Evolutionary conservation across 2,797 vertebrate genomes (phyloP).

Genomic region (Coregonus sp.): DNA sequence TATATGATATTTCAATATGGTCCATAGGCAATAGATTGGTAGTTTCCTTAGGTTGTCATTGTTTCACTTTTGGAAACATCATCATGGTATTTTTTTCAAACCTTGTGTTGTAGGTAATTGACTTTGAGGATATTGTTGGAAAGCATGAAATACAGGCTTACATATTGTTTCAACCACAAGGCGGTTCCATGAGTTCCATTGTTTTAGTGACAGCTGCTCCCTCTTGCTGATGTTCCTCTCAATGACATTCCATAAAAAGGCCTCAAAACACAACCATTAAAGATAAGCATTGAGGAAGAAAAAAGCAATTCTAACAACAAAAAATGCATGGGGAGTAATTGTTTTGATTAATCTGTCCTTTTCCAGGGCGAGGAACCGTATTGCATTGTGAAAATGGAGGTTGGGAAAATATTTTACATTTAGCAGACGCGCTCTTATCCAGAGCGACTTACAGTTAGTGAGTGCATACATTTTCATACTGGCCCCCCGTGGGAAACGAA

Average conservation of each 20-base stretch:
- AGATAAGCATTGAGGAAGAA: background rate
- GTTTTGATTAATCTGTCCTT: conserved; percentile 59
- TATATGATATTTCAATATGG: conserved; percentile 10
- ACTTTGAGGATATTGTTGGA: conserved; percentile 40
- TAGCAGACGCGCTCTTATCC: no score
- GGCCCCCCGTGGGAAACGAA: no score
- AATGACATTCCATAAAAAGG: conserved; percentile 26
- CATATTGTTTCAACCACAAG: conserved; percentile 54
- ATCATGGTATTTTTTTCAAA: conserved; percentile 30
- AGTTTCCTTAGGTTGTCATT: conserved; percentile 3
- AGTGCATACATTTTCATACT: no score
- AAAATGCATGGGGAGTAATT: conserved; percentile 57
- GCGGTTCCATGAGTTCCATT: conserved; percentile 50
- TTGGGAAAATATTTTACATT: conserved; percentile 31
- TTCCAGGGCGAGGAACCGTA: conserved; percentile 42
- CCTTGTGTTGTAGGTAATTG: conserved; percentile 35
- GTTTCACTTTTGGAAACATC: conserved; percentile 24
- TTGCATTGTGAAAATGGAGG: conserved; percentile 45
- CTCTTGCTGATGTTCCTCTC: background rate
- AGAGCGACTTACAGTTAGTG: no score
- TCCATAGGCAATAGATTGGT: conserved; percentile 17
- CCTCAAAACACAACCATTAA: conserved; percentile 38
- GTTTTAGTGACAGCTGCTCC: background rate
- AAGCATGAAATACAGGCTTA: conserved; percentile 2
- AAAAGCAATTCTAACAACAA: conserved; percentile 41